Percentiles rank a stretch among this genome's conserved stretches.
These are phyloP conservation scores for Eremobia ochroleuca DNA, from an alignment of 2,888 invertebrate genomes.

Conservation along the genomic window DNA sequence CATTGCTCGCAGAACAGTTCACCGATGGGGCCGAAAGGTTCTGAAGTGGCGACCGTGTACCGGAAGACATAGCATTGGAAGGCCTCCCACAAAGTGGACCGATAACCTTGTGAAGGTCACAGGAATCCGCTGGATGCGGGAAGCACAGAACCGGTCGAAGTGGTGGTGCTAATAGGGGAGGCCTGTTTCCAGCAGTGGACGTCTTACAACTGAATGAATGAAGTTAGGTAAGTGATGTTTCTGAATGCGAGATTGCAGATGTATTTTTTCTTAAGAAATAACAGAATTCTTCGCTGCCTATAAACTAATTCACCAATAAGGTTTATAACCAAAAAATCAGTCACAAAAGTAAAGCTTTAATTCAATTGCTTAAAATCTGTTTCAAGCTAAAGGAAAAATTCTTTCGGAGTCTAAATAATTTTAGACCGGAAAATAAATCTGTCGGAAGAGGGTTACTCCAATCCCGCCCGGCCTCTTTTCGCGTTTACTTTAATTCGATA, in stretches of 20 bases:
- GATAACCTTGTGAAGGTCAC: neutral
- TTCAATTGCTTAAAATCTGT: conserved; percentile 23
- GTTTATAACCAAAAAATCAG: neutral
- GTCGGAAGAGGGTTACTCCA: conserved; percentile 28
- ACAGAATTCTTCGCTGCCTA: neutral
- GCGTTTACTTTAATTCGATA: conserved; percentile 43
- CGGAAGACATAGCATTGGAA: neutral
- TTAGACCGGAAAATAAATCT: conserved; percentile 30
- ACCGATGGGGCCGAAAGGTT: neutral
- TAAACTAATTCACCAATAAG: neutral
- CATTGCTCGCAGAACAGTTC: too few relatives aligned
- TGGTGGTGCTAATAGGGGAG: neutral
- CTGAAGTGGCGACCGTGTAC: neutral
- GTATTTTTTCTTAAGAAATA: conserved; percentile 2
- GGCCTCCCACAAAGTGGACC: neutral
- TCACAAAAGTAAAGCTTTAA: neutral
- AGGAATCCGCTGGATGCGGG: neutral
- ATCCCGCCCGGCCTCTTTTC: conserved; percentile 24
- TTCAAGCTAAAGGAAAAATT: conserved; percentile 26
- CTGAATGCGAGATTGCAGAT: neutral
- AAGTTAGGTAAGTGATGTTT: neutral
- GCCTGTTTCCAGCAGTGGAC: too few relatives aligned
- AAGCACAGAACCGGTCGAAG: neutral
- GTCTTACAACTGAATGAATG: too few relatives aligned
- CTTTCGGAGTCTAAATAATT: conserved; percentile 16